Percentiles rank a stretch among this genome's conserved stretches.
phyloP scores from a whole-genome alignment of 2,888 invertebrate species.

The Athalia cordata region DNA sequence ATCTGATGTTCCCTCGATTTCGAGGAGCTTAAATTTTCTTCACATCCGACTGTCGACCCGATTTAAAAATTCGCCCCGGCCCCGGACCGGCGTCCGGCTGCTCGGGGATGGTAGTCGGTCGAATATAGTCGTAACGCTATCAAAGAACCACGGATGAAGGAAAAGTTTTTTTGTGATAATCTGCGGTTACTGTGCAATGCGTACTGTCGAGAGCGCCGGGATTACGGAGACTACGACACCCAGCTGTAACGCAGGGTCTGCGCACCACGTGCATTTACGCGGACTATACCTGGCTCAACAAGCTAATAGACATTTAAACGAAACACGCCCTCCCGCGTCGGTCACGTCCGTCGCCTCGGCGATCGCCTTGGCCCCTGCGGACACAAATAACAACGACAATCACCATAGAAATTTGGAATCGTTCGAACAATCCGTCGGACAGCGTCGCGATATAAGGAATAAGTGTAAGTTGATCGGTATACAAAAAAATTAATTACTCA shows the following conservation, averaged over 20 bases:
- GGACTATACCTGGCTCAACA: no score
- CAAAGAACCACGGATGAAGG: neutral
- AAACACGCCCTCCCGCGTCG: neutral
- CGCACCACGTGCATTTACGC: constrained; percentile 8
- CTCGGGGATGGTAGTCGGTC: constrained; percentile 31
- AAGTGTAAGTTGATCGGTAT: constrained; percentile 67
- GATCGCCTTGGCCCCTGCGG: constrained; percentile 57
- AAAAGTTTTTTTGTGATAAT: constrained; percentile 5
- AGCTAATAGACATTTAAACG: no score
- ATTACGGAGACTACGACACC: constrained; percentile 52
- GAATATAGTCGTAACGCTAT: neutral
- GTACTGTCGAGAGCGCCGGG: constrained; percentile 66
- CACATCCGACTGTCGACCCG: neutral
- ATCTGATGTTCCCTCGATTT: no score
- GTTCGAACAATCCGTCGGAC: constrained; percentile 57
- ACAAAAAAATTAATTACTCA: no score
- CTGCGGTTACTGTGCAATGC: constrained; percentile 57
- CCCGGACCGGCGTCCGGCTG: constrained; percentile 37
- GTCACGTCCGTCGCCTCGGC: neutral
- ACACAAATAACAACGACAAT: constrained; percentile 70
- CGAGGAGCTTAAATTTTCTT: neutral
- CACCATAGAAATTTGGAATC: constrained; percentile 68
- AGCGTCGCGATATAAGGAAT: constrained; percentile 67
- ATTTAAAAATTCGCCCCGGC: constrained; percentile 3
- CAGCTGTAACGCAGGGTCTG: constrained; percentile 13